Conservation (phyloP, 1,140 invertebrate species). For the Drosophila leontia region DNA sequence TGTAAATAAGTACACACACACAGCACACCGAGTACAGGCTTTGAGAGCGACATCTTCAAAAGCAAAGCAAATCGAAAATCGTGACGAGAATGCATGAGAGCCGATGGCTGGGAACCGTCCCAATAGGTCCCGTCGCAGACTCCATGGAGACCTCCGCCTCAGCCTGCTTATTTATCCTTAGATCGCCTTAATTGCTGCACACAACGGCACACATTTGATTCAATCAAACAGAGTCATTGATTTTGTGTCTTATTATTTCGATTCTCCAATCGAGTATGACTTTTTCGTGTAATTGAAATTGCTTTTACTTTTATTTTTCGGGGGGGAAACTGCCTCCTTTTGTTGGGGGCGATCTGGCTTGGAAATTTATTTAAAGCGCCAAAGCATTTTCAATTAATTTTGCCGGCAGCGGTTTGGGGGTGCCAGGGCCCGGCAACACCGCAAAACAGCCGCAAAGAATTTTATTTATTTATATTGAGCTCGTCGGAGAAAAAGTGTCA, state of each 20-base stretch:
- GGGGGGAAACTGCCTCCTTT: background rate
- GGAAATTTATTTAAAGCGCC: constrained; percentile 56
- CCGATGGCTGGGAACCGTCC: constrained; percentile 8
- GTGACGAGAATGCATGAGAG: constrained; percentile 72
- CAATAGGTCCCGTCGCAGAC: constrained; percentile 6
- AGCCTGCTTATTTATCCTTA: constrained; percentile 58
- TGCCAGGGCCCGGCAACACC: constrained; percentile 40
- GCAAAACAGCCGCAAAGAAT: constrained; percentile 73
- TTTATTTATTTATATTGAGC: constrained; percentile 79
- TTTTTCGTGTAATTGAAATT: constrained; percentile 74
- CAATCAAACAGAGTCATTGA: constrained; percentile 73
- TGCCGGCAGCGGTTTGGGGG: constrained; percentile 48
- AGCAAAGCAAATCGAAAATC: constrained; percentile 81
- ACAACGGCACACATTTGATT: constrained; percentile 71
- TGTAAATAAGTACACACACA: constrained; percentile 66
- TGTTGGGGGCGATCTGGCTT: constrained; percentile 11
- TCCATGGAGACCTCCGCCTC: constrained; percentile 12
- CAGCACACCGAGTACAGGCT: constrained; percentile 2
- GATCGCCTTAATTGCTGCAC: constrained; percentile 72
- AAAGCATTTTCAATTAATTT: constrained; percentile 78
- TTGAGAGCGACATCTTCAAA: constrained; percentile 54
- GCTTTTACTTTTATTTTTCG: constrained; percentile 45
- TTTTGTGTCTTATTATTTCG: constrained; percentile 50
- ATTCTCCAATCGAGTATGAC: constrained; percentile 32
- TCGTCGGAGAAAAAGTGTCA: constrained; percentile 71